A percentile compares a stretch with the other conserved stretches of the same genome.
Evolutionary conservation across 2,797 vertebrate genomes (phyloP).

Genomic region (Oryzias dopingdopingensis): DNA sequence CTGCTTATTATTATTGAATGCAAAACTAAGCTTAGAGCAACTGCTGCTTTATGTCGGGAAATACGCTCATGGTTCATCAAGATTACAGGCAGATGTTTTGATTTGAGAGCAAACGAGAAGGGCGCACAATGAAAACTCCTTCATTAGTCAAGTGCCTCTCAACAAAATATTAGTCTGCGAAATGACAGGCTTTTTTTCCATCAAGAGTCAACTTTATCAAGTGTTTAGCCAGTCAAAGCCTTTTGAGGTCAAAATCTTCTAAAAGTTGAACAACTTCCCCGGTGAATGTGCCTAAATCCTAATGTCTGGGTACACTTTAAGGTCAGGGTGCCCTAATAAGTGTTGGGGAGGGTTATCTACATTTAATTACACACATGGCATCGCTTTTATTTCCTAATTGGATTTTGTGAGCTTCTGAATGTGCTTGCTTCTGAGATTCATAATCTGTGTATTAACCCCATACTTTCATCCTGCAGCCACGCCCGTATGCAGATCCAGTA

Average conservation of each 20-base stretch:
- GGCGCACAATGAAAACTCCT: conserved; percentile 63
- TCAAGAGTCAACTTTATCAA: conserved; percentile 38
- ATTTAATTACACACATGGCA: conserved; percentile 73
- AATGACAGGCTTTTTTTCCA: conserved; percentile 22
- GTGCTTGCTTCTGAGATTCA: conserved; percentile 55
- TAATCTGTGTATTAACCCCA: conserved; percentile 54
- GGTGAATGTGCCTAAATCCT: conserved; percentile 33
- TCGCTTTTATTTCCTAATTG: conserved; percentile 74
- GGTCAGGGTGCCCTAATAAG: conserved; percentile 58
- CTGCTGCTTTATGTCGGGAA: conserved; percentile 57
- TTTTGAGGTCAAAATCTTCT: conserved; percentile 44
- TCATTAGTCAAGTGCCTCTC: conserved; percentile 63
- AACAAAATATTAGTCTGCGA: conserved; percentile 39
- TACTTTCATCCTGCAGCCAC: no score
- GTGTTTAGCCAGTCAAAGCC: conserved; percentile 21
- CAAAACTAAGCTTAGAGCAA: conserved; percentile 25
- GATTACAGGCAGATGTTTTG: conserved; percentile 74
- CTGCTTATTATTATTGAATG: conserved; percentile 24
- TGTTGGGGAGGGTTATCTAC: conserved; percentile 59
- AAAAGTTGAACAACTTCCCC: conserved; percentile 24
- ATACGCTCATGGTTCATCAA: conserved; percentile 60
- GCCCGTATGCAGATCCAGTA: no score
- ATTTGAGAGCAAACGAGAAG: conserved; percentile 62
- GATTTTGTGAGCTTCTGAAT: conserved; percentile 56
- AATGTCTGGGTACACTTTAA: conserved; percentile 59